Evolutionary conservation across 2,797 vertebrate genomes (phyloP).

Genomic region (Anguilla megastoma): DNA sequence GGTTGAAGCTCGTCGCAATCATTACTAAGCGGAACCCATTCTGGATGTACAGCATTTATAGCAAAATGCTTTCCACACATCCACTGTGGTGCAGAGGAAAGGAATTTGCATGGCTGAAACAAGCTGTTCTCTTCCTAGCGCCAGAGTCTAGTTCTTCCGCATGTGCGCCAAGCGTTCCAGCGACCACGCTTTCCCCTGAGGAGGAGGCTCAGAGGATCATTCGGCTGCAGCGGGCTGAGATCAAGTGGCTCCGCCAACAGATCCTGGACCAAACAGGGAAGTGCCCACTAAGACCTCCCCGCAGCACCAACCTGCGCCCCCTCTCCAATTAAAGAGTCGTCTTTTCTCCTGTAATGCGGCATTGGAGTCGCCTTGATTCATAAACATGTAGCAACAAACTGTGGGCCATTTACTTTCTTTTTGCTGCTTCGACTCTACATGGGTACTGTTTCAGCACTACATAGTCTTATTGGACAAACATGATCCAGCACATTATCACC

Average conservation of each 20-base stretch:
- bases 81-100: not conserved
- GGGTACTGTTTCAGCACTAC: not conserved
- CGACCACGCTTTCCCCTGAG: not conserved
- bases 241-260: not conserved
- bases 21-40: not conserved
- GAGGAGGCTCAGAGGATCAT: not conserved
- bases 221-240: not conserved
- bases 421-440: not conserved
- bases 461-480: no score
- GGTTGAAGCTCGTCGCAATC: not conserved
- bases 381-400: not conserved
- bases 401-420: not conserved
- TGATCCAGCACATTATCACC: no score
- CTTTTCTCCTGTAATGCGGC: not conserved
- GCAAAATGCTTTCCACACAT: not conserved
- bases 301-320: not conserved
- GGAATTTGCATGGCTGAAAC: not conserved
- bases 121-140: not conserved
- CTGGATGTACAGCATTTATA: not conserved
- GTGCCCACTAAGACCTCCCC: not conserved
- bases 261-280: not conserved
- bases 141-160: not conserved
- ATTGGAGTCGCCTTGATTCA: not conserved
- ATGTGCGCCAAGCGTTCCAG: not conserved
- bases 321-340: not conserved